Base-by-base conservation (phyloP, 1,140 invertebrate species). In the Globodera ellingtonae region DNA sequence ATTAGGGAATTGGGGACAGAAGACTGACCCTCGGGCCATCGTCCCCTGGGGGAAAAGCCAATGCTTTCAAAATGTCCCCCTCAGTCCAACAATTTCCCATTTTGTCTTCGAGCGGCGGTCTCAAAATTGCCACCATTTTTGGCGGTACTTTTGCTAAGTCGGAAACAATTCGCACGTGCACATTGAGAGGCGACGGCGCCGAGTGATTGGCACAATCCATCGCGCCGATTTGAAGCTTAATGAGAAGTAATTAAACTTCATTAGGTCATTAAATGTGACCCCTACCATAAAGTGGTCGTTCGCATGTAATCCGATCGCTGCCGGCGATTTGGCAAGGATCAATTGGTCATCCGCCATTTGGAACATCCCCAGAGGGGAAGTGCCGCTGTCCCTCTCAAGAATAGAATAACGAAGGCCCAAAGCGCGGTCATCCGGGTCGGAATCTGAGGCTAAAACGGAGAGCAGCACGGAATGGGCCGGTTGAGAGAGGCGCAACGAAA, bases 161-260 rank as follows among this genome's bases (percentile, higher is more conserved):
- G 67, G n/a, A 6, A 15, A 70, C 67, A 10, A 70, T 70, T 44
- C 67, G 8, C 24, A 70, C 46, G 35, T 70, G 21, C 24, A 70
- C 67, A 47, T 1, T 70, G 67, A 70, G 67, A 4, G 67, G 67
- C 15, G 67, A 70, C 13, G 24, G 35, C 6, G 67, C 24, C 10
- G 67, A 70, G 24, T 70, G 67, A 70, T 70, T 70, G 67, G 67
- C 67, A 15, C n/a, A 44, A 47, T 70, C 67, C 7, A 70, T 47
- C 13, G 67, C 67, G 9, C 24, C 67, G 6, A 70, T 70, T 70
- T 70, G 67, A 21, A 70, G n/a, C 67, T 70, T 10, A 35, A 10
- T 10, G 10, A 21, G 59, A 70, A 70, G 18, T 62, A 15, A 62
- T 62, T 62, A 4, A 62, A 10, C 15, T 0, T n/a, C 13, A 35